phyloP scores from a whole-genome alignment of 2,888 invertebrate species.

The Strigamia crassipes region DNA sequence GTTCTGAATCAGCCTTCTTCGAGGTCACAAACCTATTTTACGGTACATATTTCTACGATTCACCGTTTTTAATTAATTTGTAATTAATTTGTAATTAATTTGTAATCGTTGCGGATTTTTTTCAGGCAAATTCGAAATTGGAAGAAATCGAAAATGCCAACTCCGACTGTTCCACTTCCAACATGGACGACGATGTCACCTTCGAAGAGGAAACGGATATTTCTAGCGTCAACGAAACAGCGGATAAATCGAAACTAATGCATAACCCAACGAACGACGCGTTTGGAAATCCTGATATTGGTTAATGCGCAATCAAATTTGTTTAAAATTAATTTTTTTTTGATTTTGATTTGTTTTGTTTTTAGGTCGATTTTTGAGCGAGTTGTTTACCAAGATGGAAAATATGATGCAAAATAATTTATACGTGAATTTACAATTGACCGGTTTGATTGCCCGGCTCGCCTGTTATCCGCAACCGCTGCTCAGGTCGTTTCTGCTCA shows the following conservation, averaged over 20 bases:
- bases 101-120: no score
- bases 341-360: slow-evolving; percentile 7
- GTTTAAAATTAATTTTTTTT: not conserved
- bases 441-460: slow-evolving; percentile 81
- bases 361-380: slow-evolving; percentile 76
- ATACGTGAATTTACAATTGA: slow-evolving; percentile 83
- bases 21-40: not conserved
- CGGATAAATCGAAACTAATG: not conserved
- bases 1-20: not conserved
- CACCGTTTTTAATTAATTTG: no score
- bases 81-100: no score
- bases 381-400: slow-evolving; percentile 79
- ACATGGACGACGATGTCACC: not conserved
- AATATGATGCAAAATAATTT: slow-evolving; percentile 82
- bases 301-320: no score
- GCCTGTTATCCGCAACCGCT: slow-evolving; percentile 88
- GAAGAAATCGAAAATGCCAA: not conserved
- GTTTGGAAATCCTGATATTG: slow-evolving; percentile 53
- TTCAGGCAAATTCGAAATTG: not conserved
- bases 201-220: not conserved
- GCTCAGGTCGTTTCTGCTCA: slow-evolving; percentile 82
- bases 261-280: slow-evolving; percentile 51
- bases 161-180: not conserved
- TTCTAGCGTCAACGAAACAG: not conserved
- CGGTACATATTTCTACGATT: not conserved